Percentiles rank a stretch among this genome's conserved stretches.
These are phyloP conservation scores for Echeneis naucrates DNA, from an alignment of 2,797 vertebrate genomes.

Conservation along the genomic window DNA sequence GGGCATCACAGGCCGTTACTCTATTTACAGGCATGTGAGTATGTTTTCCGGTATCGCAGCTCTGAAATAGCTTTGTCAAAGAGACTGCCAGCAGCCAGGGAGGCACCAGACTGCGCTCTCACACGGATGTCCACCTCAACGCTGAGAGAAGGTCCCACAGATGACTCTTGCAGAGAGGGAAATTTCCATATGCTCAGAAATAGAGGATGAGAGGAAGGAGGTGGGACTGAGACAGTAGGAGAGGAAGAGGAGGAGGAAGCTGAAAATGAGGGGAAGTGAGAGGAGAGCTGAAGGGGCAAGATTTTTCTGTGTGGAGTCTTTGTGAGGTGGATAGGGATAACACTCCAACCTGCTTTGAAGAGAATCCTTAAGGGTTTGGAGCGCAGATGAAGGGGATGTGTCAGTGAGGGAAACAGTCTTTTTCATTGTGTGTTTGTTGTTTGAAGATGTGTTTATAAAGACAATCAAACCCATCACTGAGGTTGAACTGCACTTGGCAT, in stretches of 20 bases:
- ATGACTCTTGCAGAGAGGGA: constrained; percentile 45
- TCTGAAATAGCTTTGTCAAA: constrained; percentile 70
- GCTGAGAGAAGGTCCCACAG: constrained; percentile 26
- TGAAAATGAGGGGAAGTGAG: constrained; percentile 40
- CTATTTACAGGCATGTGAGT: constrained; percentile 59
- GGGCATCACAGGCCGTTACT: constrained; percentile 55
- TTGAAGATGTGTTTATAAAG: constrained; percentile 55
- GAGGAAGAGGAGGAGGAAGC: constrained; percentile 47
- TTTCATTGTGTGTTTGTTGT: constrained; percentile 56
- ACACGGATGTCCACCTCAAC: constrained; percentile 48
- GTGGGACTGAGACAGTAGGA: constrained; percentile 31
- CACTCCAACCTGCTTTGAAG: constrained; percentile 46
- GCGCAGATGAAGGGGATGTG: constrained; percentile 51
- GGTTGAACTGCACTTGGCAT: constrained; percentile 53
- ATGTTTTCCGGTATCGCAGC: constrained; percentile 57
- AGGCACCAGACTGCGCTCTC: constrained; percentile 61
- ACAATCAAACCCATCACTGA: constrained; percentile 48
- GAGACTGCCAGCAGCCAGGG: constrained; percentile 52
- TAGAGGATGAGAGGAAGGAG: constrained; percentile 38
- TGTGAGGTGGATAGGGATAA: constrained; percentile 29
- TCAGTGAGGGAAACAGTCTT: constrained; percentile 22
- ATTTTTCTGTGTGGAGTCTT: constrained; percentile 37
- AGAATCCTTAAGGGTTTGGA: constrained; percentile 30
- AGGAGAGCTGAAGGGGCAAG: constrained; percentile 16
- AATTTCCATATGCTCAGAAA: constrained; percentile 56